Conservation (phyloP, 2,888 invertebrate species). For the Macaria liturata region DNA sequence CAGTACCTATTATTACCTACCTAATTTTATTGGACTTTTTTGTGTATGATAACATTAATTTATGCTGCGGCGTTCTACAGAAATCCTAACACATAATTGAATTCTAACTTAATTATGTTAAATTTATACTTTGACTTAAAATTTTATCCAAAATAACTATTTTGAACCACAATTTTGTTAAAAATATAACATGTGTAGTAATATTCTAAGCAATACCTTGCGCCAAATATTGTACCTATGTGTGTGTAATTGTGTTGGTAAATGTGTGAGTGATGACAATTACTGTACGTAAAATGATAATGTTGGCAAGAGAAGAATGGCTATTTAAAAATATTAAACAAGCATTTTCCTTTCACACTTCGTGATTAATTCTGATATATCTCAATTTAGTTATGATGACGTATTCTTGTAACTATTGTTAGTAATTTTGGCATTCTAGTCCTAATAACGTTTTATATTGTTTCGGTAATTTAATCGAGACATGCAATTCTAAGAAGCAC, state of each 20-base stretch:
- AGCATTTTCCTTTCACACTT: conserved; percentile 22
- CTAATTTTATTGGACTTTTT: too few relatives aligned
- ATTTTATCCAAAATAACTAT: background rate
- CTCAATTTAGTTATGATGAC: too few relatives aligned
- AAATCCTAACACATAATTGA: too few relatives aligned
- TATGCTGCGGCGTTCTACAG: background rate
- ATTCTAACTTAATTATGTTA: too few relatives aligned
- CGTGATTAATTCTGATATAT: conserved; percentile 1
- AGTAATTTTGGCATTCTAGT: conserved; percentile 59
- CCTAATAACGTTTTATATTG: conserved; percentile 43
- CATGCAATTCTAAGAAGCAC: conserved; percentile 13
- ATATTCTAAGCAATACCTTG: conserved; percentile 51
- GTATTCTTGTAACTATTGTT: conserved; percentile 7
- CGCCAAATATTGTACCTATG: conserved; percentile 50
- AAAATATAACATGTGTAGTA: too few relatives aligned
- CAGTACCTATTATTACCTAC: too few relatives aligned
- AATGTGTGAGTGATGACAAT: conserved; percentile 3
- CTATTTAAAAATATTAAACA: conserved; percentile 1
- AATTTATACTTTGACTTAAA: too few relatives aligned
- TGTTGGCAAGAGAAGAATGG: conserved; percentile 2
- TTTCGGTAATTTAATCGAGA: conserved; percentile 31
- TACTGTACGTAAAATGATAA: conserved; percentile 6
- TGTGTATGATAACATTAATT: background rate
- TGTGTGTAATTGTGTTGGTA: background rate
- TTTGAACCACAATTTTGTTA: conserved; percentile 1